Conservation (phyloP, 2,888 invertebrate genomes). For the Heteropelma amictum region DNA sequence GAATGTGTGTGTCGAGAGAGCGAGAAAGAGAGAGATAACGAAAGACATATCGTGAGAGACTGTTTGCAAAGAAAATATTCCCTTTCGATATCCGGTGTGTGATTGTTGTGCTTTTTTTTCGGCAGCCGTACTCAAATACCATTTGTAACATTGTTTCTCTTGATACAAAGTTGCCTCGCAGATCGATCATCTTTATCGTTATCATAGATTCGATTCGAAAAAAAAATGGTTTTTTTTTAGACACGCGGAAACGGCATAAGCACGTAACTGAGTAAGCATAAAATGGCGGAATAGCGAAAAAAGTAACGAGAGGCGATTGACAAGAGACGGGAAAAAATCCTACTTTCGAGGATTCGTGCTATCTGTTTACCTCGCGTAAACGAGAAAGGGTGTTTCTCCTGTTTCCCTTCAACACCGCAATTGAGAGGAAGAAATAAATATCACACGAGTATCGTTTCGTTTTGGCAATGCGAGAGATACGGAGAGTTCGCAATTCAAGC, state of each 20-base stretch:
- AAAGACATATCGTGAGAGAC: constrained; percentile 28
- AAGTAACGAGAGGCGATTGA: constrained; percentile 43
- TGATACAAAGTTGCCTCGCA: not conserved
- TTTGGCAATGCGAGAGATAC: constrained; percentile 24
- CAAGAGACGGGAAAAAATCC: constrained; percentile 56
- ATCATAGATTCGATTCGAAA: too few relatives aligned
- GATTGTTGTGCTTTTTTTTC: constrained; percentile 21
- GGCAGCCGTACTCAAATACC: constrained; percentile 27
- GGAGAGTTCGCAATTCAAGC: constrained; percentile 32
- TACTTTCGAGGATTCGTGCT: constrained; percentile 31
- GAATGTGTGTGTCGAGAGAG: constrained; percentile 38
- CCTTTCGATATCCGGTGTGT: constrained; percentile 19
- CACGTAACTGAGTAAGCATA: constrained; percentile 46
- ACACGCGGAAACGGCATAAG: constrained; percentile 38
- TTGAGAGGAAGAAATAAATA: constrained; percentile 40
- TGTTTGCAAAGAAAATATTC: constrained; percentile 11
- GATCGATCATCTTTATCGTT: too few relatives aligned
- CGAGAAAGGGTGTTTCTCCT: constrained; percentile 26
- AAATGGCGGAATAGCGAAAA: constrained; percentile 29
- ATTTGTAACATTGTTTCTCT: not conserved
- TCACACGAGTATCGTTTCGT: not conserved
- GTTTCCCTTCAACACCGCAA: constrained; percentile 9
- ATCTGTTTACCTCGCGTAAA: constrained; percentile 22
- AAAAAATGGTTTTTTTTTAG: not conserved
- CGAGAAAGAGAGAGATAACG: constrained; percentile 19